These are phyloP conservation scores for Oreochromis spilurus DNA, from an alignment of 2,113 vertebrate species.

Conservation along the genomic window DNA sequence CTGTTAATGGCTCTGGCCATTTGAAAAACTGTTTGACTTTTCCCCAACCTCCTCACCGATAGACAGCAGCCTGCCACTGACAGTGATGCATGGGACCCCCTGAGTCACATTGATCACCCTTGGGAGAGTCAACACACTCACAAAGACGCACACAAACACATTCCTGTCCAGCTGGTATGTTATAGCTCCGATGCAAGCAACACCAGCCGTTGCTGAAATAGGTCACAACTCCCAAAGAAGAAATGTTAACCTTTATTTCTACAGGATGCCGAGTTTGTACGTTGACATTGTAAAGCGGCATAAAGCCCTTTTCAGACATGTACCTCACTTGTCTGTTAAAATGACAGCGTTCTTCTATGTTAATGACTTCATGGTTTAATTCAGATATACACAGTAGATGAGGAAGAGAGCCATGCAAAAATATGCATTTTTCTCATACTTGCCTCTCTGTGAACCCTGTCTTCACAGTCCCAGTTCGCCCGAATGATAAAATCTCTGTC, in stretches of 20 bases:
- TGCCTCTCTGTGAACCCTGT: neutral
- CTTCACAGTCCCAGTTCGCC: neutral
- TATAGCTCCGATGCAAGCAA: neutral
- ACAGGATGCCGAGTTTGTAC: neutral
- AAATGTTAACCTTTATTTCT: neutral
- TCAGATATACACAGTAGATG: neutral
- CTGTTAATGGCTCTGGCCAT: slow-evolving; percentile 42
- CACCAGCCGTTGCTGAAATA: neutral
- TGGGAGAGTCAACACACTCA: slow-evolving; percentile 4
- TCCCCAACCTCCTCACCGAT: slow-evolving; percentile 10
- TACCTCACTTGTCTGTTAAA: neutral
- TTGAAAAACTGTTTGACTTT: slow-evolving; percentile 49
- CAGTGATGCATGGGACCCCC: slow-evolving; percentile 58
- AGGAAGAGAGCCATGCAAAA: neutral
- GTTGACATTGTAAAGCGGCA: neutral
- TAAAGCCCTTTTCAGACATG: neutral
- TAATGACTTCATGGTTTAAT: neutral
- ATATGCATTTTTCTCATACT: neutral
- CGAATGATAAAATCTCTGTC: neutral
- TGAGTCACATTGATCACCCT: slow-evolving; percentile 57
- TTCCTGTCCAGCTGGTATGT: neutral
- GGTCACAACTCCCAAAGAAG: neutral
- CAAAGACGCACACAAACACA: slow-evolving; percentile 1
- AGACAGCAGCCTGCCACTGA: slow-evolving; percentile 50
- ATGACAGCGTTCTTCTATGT: neutral